phyloP scores from a whole-genome alignment of 1,140 invertebrate species.

The Cyclargus thomasi region DNA sequence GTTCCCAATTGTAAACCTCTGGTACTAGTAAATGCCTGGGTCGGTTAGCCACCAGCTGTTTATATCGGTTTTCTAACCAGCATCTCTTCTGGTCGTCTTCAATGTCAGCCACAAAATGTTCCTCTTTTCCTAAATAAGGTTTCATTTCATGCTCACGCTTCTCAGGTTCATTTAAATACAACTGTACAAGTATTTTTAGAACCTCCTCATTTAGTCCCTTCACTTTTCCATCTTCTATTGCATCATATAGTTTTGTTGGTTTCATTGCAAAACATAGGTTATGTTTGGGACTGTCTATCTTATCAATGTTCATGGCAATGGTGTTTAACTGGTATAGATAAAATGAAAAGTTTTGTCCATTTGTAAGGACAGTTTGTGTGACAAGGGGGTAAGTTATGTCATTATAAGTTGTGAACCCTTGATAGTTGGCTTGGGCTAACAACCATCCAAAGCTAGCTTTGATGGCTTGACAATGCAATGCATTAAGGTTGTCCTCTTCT shows the following conservation, averaged over 20 bases:
- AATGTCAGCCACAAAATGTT: constrained; percentile 80
- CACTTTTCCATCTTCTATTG: constrained; percentile 82
- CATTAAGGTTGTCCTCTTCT: constrained; percentile 76
- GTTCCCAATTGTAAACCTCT: constrained; percentile 85
- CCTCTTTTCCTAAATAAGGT: constrained; percentile 81
- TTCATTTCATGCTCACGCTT: constrained; percentile 80
- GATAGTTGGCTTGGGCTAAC: constrained; percentile 86
- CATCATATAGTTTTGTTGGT: constrained; percentile 84
- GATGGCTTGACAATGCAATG: constrained; percentile 83
- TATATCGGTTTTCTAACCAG: constrained; percentile 82
- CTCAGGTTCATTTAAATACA: constrained; percentile 83
- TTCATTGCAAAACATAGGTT: constrained; percentile 90
- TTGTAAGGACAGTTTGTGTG: constrained; percentile 89
- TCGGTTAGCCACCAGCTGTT: constrained; percentile 80
- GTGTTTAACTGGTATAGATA: constrained; percentile 94
- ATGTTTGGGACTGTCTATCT: constrained; percentile 76
- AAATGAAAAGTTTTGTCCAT: constrained; percentile 89
- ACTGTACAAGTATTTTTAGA: constrained; percentile 82
- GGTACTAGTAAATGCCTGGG: constrained; percentile 76
- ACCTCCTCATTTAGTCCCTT: constrained; percentile 88
- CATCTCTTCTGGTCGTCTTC: constrained; percentile 78
- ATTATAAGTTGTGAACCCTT: constrained; percentile 91
- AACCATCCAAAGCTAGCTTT: constrained; percentile 87
- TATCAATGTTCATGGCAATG: constrained; percentile 78
- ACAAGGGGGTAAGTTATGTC: constrained; percentile 92